phyloP scores from a whole-genome alignment of 2,888 invertebrate species.

The Mimas tiliae region DNA sequence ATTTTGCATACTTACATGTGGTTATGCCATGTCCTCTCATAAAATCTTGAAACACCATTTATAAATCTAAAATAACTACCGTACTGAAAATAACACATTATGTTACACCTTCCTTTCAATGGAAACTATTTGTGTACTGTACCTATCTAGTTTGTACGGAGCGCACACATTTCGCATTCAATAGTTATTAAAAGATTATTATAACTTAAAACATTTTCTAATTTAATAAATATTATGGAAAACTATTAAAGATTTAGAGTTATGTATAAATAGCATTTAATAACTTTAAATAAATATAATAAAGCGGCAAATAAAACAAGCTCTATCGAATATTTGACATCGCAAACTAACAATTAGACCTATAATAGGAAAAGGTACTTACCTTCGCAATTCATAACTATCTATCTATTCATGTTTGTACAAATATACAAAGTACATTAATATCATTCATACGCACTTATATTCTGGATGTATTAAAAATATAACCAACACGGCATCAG shows the following conservation, averaged over 20 bases:
- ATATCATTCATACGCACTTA: slow-evolving; percentile 18
- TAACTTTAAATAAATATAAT: slow-evolving; percentile 52
- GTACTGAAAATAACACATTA: not conserved
- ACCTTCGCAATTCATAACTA: slow-evolving; percentile 45
- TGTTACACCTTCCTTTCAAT: not conserved
- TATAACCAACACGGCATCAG: slow-evolving; percentile 53
- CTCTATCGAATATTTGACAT: slow-evolving; percentile 56
- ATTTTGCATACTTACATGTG: not conserved
- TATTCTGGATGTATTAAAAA: slow-evolving; percentile 33
- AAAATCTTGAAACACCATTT: not conserved
- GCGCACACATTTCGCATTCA: not conserved
- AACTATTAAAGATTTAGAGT: not conserved
- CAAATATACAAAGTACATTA: slow-evolving; percentile 32
- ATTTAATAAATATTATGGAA: not conserved
- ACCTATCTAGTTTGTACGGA: not conserved
- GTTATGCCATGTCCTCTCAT: slow-evolving; percentile 5
- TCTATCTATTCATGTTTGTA: slow-evolving; percentile 33
- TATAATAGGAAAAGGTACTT: slow-evolving; percentile 48
- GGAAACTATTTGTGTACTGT: not conserved
- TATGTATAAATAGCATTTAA: slow-evolving; percentile 28
- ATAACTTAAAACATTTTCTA: not conserved
- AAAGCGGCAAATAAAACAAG: slow-evolving; percentile 76
- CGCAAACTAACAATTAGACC: slow-evolving; percentile 54
- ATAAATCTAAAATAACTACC: not conserved
- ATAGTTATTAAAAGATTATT: not conserved